Evolutionary conservation across 2,888 invertebrate genomes (phyloP), one percentile per base, ranked within the genome.

Genomic region (Mongoloraphidia duomilia): DNA sequence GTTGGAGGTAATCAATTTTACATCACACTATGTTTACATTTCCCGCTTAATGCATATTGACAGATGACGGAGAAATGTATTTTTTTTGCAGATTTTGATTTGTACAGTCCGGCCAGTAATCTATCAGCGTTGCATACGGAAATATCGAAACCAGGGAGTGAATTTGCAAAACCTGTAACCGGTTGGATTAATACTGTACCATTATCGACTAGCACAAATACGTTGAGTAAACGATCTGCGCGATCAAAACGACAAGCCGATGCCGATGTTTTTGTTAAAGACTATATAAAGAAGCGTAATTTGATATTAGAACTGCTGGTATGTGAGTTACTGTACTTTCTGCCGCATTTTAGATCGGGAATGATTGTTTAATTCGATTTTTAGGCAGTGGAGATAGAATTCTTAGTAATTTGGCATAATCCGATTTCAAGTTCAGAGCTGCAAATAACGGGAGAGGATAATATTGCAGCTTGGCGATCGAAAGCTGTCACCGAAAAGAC

Each of bases 101-200:
- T 68, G 17, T 59, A 66, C 33, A 63, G 64, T 17, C 63, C 64
- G 2, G 62, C 63, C 40, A 56, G 56, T 4, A 59, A 53, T 40
- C 59, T 55, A 40, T 60, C 55, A 48, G 56, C 58, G 11, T 58
- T 57, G 41, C 61, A 61, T 52, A 65, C 58, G 48, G 68, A 65
- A 57, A 54, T 68, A 49, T 58, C 66, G 0, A 71, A 71, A 43
- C 71, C 74, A 33, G 65, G 76, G 53, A 72, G 75, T 46, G 80
- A 80, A 51, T 72, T 77, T 2, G 75, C 74, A 39, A 75, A 75
- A 43, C 71, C 76, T 0, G 76, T 79, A 17, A 77, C 79, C 0
- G 92, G 90, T 1, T 95, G 95, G 95, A 93, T 94, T 55, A 95
- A 92, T 62, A 94, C 94, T n/a, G 87, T 92, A 58, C 80, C 82